Percentiles rank a stretch among this genome's conserved stretches.
Conservation (phyloP, 2,113 vertebrate genomes). For the Amia ocellicauda region DNA sequence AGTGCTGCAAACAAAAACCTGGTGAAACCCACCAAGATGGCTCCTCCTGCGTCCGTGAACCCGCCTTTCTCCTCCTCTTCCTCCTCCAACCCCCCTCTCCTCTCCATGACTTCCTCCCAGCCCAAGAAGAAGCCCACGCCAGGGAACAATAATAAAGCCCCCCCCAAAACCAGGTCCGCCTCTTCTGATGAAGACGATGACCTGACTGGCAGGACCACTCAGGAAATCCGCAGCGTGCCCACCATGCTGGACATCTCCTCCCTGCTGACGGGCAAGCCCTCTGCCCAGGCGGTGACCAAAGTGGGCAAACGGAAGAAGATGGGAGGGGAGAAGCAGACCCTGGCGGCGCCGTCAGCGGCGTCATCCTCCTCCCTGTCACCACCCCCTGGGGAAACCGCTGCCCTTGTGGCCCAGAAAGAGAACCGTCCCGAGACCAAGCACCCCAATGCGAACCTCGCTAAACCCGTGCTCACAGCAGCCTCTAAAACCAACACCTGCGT, state of each 20-base stretch:
- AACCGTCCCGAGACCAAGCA: slow-evolving; percentile 62
- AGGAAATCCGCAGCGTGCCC: slow-evolving; percentile 72
- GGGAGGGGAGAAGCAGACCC: slow-evolving; percentile 56
- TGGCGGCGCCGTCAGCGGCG: rapidly evolving
- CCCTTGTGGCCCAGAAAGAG: slow-evolving; percentile 50
- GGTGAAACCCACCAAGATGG: slow-evolving; percentile 37
- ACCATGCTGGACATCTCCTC: slow-evolving; percentile 83
- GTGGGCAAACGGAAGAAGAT: slow-evolving; percentile 78
- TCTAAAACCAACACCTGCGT: slow-evolving; percentile 50
- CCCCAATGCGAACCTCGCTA: slow-evolving; percentile 30
- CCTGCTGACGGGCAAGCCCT: slow-evolving; percentile 68
- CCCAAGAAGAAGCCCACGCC: slow-evolving; percentile 66
- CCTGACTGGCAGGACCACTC: slow-evolving; percentile 50
- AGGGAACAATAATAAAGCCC: slow-evolving; percentile 48
- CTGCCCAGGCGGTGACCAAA: slow-evolving; percentile 62
- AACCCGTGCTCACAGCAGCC: background rate
- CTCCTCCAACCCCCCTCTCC: slow-evolving; percentile 36
- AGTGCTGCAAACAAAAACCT: slow-evolving; percentile 61
- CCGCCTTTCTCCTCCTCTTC: slow-evolving; percentile 34
- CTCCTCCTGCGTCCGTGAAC: slow-evolving; percentile 20
- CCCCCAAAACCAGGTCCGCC: slow-evolving; percentile 47
- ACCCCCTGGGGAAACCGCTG: background rate
- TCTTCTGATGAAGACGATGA: slow-evolving; percentile 57
- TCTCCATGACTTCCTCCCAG: slow-evolving; percentile 42
- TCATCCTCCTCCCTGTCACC: background rate